phyloP scores from a whole-genome alignment of 2,113 vertebrate species.

The Solea senegalensis region DNA sequence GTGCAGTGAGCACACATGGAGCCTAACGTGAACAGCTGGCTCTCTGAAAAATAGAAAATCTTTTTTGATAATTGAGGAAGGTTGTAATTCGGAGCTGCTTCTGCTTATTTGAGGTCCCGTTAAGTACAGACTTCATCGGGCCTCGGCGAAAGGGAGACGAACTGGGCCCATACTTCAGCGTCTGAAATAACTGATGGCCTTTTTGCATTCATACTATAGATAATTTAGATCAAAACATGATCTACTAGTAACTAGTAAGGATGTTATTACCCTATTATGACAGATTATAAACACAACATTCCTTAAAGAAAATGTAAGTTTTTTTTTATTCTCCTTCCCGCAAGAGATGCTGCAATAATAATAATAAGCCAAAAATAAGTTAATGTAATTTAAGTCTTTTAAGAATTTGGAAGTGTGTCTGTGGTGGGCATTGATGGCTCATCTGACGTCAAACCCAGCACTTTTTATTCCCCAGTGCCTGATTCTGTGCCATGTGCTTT shows the following conservation, averaged over 20 bases:
- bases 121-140: slow-evolving; percentile 64
- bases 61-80: slow-evolving; percentile 67
- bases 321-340: slow-evolving; percentile 9
- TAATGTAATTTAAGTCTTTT: slow-evolving; percentile 4
- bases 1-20: slow-evolving; percentile 25
- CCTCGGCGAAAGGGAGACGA: slow-evolving; percentile 28
- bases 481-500: slow-evolving; percentile 28
- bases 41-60: slow-evolving; percentile 56
- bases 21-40: slow-evolving; percentile 49
- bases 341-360: neutral
- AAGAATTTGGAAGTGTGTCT: slow-evolving; percentile 9
- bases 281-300: too few species aligned
- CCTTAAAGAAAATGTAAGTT: neutral
- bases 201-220: slow-evolving; percentile 15
- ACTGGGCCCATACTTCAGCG: slow-evolving; percentile 19
- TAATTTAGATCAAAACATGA: slow-evolving; percentile 25
- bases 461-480: slow-evolving; percentile 19
- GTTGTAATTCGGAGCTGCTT: slow-evolving; percentile 69
- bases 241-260: neutral
- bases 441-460: slow-evolving; percentile 24
- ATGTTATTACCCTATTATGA: too few species aligned
- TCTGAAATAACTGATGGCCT: slow-evolving; percentile 41
- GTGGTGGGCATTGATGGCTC: slow-evolving; percentile 19
- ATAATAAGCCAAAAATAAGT: slow-evolving; percentile 40
- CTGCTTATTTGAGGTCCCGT: slow-evolving; percentile 63